Base-by-base conservation (phyloP, 1,140 invertebrate species). In the Plutomurus gul region DNA sequence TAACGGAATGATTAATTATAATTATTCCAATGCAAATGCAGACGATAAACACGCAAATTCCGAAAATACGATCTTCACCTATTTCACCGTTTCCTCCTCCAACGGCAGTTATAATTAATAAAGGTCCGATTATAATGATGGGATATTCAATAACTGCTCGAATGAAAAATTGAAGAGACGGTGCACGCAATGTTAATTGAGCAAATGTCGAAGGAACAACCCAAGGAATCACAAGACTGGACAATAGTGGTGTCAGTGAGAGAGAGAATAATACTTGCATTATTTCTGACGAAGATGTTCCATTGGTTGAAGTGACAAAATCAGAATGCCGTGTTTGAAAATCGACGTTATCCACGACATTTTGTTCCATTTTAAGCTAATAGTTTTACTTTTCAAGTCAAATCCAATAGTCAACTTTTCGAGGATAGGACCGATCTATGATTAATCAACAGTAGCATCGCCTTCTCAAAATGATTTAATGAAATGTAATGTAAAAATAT, bases 251-350 rank as follows among this genome's bases (percentile, higher is more conserved):
- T 1, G 56, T 78, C 1, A 84, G n/a, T 0, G 83, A 81, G 18
- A 78, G 22, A 11, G 76, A 81, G 4, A 33, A n/a, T 1, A 84
- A 22, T 36, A 84, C 47, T 33, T 75, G 36, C 2, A 82, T 33
- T 36, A 83, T 36, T 60, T 83, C 82, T 30, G 33, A 22, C 30
- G 51, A 8, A 16, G 76, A 40, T n/a, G 78, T 82, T 73, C 82
- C 82, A 70, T 70, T 56, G 25, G 76, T 56, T n/a, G 82, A 78
- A 1, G 78, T 81, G 5, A 82, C 82, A 65, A 83, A 83, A 5
- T 33, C 13, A 3, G 46, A 22, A 46, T 80, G 78, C 0, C 22
- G 18, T 40, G 39, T 20, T 40, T 40, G 36, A 72, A 30, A 43
- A 4, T 18, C 22, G 25, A 25, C 70, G 20, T 72, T 10, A 18